A percentile compares a stretch with the other conserved stretches of the same genome.
phyloP scores from a whole-genome alignment of 2,888 invertebrate species.

The Mesochorus sp. region DNA sequence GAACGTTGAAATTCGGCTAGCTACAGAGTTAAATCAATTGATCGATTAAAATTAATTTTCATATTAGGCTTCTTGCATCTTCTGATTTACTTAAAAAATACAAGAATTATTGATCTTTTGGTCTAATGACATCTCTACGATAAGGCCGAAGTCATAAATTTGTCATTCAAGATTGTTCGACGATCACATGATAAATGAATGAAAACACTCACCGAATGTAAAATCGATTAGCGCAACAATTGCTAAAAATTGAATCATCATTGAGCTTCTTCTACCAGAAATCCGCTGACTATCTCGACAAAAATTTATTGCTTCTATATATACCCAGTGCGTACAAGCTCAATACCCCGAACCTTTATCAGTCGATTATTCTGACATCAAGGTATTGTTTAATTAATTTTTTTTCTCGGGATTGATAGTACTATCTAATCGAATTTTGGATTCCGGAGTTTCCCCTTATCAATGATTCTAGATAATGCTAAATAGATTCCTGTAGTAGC shows the following conservation, averaged over 20 bases:
- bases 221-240: slow-evolving; percentile 37
- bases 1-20: slow-evolving; percentile 12
- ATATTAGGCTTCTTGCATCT: too few species aligned
- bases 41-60: neutral
- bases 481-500: too few species aligned
- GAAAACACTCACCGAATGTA: slow-evolving; percentile 34
- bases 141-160: too few species aligned
- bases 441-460: neutral
- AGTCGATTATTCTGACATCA: slow-evolving; percentile 18
- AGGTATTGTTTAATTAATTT: neutral
- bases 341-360: slow-evolving; percentile 24
- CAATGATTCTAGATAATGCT: too few species aligned
- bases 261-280: slow-evolving; percentile 47
- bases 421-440: neutral
- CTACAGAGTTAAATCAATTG: slow-evolving; percentile 1
- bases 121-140: too few species aligned
- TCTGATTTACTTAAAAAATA: too few species aligned
- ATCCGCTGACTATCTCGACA: slow-evolving; percentile 21
- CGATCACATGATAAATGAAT: too few species aligned
- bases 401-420: neutral
- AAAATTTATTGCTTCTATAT: slow-evolving; percentile 17
- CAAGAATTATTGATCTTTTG: too few species aligned
- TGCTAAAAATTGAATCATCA: slow-evolving; percentile 56
- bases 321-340: neutral
- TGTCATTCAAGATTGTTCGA: neutral